A percentile compares a stretch with the other conserved stretches of the same genome.
Conservation (phyloP, 1,140 invertebrate genomes). For the Geopemphigus sp. region DNA sequence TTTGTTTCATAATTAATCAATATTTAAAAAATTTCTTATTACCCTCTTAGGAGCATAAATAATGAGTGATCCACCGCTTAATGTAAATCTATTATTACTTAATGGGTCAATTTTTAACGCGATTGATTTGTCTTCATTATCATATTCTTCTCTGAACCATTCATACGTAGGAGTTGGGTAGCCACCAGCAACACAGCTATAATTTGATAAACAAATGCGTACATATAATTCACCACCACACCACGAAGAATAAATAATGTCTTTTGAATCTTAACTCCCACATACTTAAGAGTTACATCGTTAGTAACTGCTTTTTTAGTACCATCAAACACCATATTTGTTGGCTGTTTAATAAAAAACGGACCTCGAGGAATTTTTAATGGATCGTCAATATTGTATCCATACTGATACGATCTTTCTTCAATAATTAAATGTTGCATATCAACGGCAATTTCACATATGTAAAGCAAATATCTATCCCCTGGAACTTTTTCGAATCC, state of each 20-base stretch:
- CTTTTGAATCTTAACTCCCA: conserved; percentile 43
- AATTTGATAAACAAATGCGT: not conserved
- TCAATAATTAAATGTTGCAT: conserved; percentile 68
- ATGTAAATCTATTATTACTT: conserved; percentile 70
- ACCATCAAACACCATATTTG: conserved; percentile 77
- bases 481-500: conserved; percentile 78
- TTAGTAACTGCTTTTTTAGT: conserved; percentile 69
- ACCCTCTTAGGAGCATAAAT: conserved; percentile 81
- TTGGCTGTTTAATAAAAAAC: conserved; percentile 82
- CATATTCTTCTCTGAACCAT: conserved; percentile 88
- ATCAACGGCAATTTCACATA: conserved; percentile 78
- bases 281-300: conserved; percentile 69
- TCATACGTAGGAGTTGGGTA: conserved; percentile 87
- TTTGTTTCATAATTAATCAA: not conserved
- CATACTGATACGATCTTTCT: conserved; percentile 79
- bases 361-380: conserved; percentile 80
- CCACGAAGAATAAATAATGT: too few relatives aligned
- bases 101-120: conserved; percentile 75
- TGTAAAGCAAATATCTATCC: conserved; percentile 73
- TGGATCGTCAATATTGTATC: conserved; percentile 71
- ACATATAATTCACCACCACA: conserved; percentile 49
- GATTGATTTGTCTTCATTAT: conserved; percentile 68
- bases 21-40: not conserved
- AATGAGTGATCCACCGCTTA: conserved; percentile 87
- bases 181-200: conserved; percentile 77